Conservation (phyloP, 2,113 vertebrate genomes). For the Rhynchomys soricoides region DNA sequence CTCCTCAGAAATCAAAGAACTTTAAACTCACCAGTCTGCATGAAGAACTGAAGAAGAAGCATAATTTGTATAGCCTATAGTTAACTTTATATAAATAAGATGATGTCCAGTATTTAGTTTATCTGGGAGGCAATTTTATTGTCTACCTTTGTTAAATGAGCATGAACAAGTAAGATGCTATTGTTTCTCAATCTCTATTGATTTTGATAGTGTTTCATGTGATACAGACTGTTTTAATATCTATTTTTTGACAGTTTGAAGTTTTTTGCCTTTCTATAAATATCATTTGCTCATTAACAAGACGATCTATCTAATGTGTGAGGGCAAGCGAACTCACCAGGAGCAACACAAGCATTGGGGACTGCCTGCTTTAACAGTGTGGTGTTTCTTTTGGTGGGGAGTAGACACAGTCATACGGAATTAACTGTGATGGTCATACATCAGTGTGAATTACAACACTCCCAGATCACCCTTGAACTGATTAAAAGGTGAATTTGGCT, state of each 20-base stretch:
- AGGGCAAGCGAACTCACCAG: constrained; percentile 6
- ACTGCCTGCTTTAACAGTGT: background rate
- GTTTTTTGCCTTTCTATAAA: constrained; percentile 17
- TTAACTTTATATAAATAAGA: background rate
- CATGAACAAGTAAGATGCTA: background rate
- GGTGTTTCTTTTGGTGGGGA: background rate
- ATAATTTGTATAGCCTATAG: background rate
- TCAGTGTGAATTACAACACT: background rate
- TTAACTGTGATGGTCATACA: background rate
- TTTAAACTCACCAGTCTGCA: background rate
- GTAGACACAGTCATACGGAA: background rate
- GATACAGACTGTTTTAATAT: constrained; percentile 6
- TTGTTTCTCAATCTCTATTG: constrained; percentile 14
- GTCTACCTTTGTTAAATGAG: background rate
- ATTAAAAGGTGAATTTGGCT: background rate
- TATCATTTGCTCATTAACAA: constrained; percentile 18
- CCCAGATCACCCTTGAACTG: background rate
- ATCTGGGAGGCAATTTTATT: background rate
- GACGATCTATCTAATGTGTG: background rate
- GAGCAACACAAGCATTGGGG: background rate
- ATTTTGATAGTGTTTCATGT: constrained; percentile 25
- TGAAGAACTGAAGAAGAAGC: background rate
- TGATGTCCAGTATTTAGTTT: background rate
- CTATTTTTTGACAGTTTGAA: constrained; percentile 1
- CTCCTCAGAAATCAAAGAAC: background rate